Evolutionary conservation across 2,113 vertebrate species (phyloP).

Genomic region (Ariopsis seemanni): DNA sequence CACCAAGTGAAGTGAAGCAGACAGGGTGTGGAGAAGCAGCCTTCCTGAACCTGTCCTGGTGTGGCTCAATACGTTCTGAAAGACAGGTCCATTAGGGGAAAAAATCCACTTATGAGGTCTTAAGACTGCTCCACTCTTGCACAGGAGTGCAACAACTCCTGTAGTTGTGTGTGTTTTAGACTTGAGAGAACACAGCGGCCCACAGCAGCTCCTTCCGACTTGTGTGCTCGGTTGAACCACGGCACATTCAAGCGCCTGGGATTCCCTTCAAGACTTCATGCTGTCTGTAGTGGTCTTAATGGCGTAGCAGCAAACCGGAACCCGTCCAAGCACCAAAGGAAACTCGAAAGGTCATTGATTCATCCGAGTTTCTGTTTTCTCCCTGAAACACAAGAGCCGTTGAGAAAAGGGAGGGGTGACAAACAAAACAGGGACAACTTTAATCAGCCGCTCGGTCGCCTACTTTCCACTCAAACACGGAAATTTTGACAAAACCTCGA

Average conservation of each 20-base stretch:
- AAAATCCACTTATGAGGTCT: slow-evolving; percentile 47
- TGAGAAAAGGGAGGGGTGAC: slow-evolving; percentile 76
- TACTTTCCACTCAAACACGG: neutral
- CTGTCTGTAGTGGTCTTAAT: slow-evolving; percentile 20
- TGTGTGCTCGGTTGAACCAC: slow-evolving; percentile 58
- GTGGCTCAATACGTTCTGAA: neutral
- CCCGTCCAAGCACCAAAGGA: slow-evolving; percentile 51
- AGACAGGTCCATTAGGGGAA: neutral
- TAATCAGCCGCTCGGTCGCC: slow-evolving; percentile 51
- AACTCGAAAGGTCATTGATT: slow-evolving; percentile 75
- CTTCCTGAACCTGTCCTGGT: slow-evolving; percentile 6
- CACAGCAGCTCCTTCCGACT: slow-evolving; percentile 57
- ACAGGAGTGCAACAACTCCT: no score
- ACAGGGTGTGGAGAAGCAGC: slow-evolving; percentile 51
- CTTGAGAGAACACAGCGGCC: slow-evolving; percentile 54
- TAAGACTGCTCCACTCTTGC: no score
- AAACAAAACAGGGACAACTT: slow-evolving; percentile 69
- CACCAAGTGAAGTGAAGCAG: slow-evolving; percentile 9
- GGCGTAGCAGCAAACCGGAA: slow-evolving; percentile 47
- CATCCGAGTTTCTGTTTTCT: slow-evolving; percentile 70
- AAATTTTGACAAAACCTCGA: neutral
- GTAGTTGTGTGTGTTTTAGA: neutral
- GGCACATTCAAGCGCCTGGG: slow-evolving; percentile 53
- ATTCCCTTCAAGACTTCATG: slow-evolving; percentile 38
- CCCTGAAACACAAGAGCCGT: slow-evolving; percentile 75